Base-by-base conservation (phyloP, 2,113 vertebrate genomes). In the Marmota monax region DNA sequence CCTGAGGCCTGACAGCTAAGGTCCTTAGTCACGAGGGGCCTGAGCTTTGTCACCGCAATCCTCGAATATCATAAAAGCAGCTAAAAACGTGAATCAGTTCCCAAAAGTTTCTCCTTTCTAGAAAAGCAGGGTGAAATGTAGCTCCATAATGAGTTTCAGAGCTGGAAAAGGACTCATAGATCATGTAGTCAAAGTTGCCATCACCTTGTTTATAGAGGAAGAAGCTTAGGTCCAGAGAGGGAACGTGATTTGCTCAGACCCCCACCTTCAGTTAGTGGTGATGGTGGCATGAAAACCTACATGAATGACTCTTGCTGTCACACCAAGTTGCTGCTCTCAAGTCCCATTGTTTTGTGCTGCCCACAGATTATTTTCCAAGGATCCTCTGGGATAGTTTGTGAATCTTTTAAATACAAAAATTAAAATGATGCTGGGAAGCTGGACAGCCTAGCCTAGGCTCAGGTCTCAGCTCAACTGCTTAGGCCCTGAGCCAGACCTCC, bases 351-450 rank as follows among this genome's bases (percentile, higher is more conserved):
- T 6, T 27, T 37, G 10, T 63, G 74, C 2, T 4, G 1, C 11
- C 22, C 76, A 37, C 39, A n/a, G 53, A 20, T 58, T 37, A 14
- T 77, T 90, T 77, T 37, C 69, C 70, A 86, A 56, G 13, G 22
- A 79, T 65, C 84, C 67, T 12, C 16, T 29, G 22, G 37, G 76
- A 51, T 78, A 51, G 34, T 79, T 32, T 39, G 13, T 42, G 23
- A 32, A 74, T 56, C n/a, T 53, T 93, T 87, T 67, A 42, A 22
- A 10, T 73, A 37, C 88, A 90, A 72, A 96, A 85, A 90, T 53
- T 61, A 11, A 93, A 96, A 76, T 16, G 42, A 76, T 82, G 0
- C n/a, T 45, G 11, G 80, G 77, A 93, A 82, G 27, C 53, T 78
- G 73, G 37, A 83, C 32, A 78, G 10, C 39, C n/a, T 63, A 20